phyloP scores from a whole-genome alignment of 2,888 invertebrate species.

The Cheilosia vernalis region DNA sequence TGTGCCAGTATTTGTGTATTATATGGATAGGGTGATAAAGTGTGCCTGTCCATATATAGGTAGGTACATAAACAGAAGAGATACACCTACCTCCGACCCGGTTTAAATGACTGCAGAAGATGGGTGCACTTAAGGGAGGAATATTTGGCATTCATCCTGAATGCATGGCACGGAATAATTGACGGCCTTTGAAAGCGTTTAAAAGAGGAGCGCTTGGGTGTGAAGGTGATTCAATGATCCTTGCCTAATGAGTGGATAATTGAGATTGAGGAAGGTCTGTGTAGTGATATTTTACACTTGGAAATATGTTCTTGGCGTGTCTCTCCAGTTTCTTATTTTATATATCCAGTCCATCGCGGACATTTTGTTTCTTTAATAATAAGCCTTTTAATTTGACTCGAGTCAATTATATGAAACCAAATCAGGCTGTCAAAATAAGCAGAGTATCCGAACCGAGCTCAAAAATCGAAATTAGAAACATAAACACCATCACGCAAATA shows the following conservation, averaged over 20 bases:
- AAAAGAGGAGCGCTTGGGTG: constrained; percentile 17
- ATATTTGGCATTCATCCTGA: constrained; percentile 52
- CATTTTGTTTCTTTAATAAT: not conserved
- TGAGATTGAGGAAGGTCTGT: constrained; percentile 30
- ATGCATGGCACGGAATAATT: constrained; percentile 32
- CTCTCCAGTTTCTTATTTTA: too few species aligned
- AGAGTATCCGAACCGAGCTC: not conserved
- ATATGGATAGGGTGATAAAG: constrained; percentile 27
- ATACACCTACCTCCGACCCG: not conserved
- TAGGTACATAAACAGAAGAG: not conserved
- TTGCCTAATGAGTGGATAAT: constrained; percentile 57
- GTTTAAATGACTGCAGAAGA: constrained; percentile 6
- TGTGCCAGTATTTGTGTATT: constrained; percentile 23
- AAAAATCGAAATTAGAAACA: not conserved
- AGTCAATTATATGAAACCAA: constrained; percentile 44
- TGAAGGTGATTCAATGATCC: constrained; percentile 50
- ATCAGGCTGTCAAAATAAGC: constrained; percentile 40
- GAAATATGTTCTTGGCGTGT: not conserved
- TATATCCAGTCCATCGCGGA: too few species aligned
- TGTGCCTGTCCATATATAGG: constrained; percentile 14
- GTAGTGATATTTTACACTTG: not conserved
- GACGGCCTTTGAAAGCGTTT: not conserved
- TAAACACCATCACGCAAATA: constrained; percentile 2
- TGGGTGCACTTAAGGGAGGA: constrained; percentile 23
- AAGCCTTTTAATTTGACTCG: not conserved